phyloP scores from a whole-genome alignment of 2,888 invertebrate genomes.

The Eupithecia subumbrata region DNA sequence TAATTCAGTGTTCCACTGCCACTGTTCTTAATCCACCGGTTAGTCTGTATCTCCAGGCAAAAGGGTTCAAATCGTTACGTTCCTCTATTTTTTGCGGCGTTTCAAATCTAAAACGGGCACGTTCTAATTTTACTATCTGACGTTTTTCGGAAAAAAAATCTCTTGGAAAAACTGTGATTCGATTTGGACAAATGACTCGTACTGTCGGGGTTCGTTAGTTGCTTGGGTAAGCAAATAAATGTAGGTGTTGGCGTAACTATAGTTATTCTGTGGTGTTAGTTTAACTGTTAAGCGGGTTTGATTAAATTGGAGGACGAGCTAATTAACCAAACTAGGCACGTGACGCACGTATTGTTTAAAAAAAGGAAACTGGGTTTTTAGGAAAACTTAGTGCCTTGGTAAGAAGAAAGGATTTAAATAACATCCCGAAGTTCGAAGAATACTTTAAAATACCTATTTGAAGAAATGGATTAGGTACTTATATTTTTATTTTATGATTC shows the following conservation, averaged over 20 bases:
- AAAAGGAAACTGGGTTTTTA: not conserved
- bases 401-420: too few species aligned
- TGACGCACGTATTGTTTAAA: not conserved
- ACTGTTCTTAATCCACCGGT: slow-evolving; percentile 29
- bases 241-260: slow-evolving; percentile 35
- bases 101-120: slow-evolving; percentile 65
- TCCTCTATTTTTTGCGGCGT: slow-evolving; percentile 38
- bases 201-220: slow-evolving; percentile 53
- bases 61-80: slow-evolving; percentile 40
- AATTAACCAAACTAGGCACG: not conserved
- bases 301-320: slow-evolving; percentile 27
- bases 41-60: slow-evolving; percentile 31
- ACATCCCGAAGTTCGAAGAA: too few species aligned
- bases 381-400: not conserved
- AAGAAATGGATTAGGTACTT: too few species aligned
- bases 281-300: slow-evolving; percentile 32
- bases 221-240: slow-evolving; percentile 41
- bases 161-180: slow-evolving; percentile 58
- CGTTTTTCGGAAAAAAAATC: slow-evolving; percentile 56
- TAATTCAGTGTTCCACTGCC: slow-evolving; percentile 61
- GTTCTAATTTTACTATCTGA: slow-evolving; percentile 71
- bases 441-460: too few species aligned
- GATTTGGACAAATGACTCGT: slow-evolving; percentile 58
- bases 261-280: slow-evolving; percentile 19
- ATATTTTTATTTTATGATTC: too few species aligned